A percentile compares a stretch with the other conserved stretches of the same genome.
phyloP scores from a whole-genome alignment of 1,140 invertebrate species.

The Orussus abietinus region DNA sequence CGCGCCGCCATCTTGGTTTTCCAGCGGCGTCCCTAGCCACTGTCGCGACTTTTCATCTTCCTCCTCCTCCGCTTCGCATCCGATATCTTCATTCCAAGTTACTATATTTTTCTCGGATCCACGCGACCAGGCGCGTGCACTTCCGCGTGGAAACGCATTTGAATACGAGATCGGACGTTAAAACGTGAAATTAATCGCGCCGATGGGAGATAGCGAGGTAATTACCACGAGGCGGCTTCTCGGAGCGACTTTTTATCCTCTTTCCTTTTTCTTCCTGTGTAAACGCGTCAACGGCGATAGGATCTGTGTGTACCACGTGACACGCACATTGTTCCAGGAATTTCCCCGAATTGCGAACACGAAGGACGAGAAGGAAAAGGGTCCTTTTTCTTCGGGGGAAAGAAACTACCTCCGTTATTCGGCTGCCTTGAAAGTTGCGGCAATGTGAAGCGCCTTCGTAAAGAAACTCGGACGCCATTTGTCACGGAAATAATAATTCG shows the following conservation, averaged over 20 bases:
- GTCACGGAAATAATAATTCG: constrained; percentile 11
- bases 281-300: constrained; percentile 1
- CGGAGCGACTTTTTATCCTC: not conserved
- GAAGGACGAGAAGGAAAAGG: constrained; percentile 17
- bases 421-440: constrained; percentile 29
- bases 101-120: no score
- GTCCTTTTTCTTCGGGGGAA: constrained; percentile 35
- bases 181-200: constrained; percentile 40
- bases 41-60: no score
- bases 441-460: constrained; percentile 24
- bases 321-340: no score
- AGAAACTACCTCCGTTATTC: constrained; percentile 47
- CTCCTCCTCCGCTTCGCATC: no score
- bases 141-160: constrained; percentile 11
- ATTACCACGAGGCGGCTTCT: constrained; percentile 23
- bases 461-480: constrained; percentile 30
- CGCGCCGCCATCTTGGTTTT: no score
- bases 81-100: no score
- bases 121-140: no score
- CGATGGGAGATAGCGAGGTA: constrained; percentile 36
- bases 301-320: no score
- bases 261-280: not conserved
- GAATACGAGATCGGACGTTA: constrained; percentile 18
- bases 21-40: no score
- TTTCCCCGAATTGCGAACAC: no score